These are phyloP conservation scores for Hyles vespertilio DNA, from an alignment of 1,140 invertebrate genomes.

Conservation along the genomic window DNA sequence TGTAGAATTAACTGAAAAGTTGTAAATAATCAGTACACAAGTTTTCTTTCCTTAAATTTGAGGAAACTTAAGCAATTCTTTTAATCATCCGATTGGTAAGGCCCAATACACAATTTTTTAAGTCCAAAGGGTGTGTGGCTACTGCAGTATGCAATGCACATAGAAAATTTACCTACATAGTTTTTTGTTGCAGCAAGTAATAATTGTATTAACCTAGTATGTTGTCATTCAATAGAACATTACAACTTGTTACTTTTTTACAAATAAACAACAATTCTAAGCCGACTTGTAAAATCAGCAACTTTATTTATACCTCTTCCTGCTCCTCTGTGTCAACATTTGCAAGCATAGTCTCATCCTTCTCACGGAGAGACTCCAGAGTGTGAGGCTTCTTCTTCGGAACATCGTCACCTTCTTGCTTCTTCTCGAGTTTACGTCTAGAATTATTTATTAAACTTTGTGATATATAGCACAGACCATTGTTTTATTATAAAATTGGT, in stretches of 20 bases:
- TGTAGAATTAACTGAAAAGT: no score
- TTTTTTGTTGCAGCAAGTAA: background rate
- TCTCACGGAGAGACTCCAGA: conserved; percentile 92
- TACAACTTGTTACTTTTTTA: no score
- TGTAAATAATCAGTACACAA: no score
- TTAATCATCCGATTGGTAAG: no score
- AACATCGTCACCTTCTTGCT: conserved; percentile 66
- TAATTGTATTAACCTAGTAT: background rate
- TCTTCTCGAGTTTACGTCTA: conserved; percentile 68
- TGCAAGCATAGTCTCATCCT: conserved; percentile 93
- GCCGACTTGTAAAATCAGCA: background rate
- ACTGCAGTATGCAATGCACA: background rate
- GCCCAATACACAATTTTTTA: no score
- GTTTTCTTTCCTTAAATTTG: no score
- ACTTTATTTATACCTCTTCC: conserved; percentile 79
- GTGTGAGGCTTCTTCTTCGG: conserved; percentile 85
- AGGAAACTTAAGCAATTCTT: no score
- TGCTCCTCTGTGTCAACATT: conserved; percentile 88
- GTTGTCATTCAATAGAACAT: background rate
- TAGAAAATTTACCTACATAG: no score
- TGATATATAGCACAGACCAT: no score
- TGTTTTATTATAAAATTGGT: no score
- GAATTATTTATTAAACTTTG: conserved; percentile 11
- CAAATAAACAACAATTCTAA: no score
- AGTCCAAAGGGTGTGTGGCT: no score